Evolutionary conservation across 2,888 invertebrate species (phyloP), one percentile per base, ranked within the genome.

Genomic region (Leptinotarsa juncta): DNA sequence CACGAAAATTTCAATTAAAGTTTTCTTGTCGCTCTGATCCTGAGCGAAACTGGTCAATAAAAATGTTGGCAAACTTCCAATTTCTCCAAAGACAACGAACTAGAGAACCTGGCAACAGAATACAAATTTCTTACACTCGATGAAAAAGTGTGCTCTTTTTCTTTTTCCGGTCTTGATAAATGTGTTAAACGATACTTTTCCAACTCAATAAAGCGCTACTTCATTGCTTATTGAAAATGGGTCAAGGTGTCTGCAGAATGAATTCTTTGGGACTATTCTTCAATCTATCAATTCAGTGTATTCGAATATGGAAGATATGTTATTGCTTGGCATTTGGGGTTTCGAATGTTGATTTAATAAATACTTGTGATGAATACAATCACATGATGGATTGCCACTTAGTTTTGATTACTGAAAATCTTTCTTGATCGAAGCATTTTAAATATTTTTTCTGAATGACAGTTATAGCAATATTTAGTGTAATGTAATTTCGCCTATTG

Each of bases 1-100:
- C 67, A 72, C 68, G 72, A 65, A 71, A 73, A 73, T 76, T 76
- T 68, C 70, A 76, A 73, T 76, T 73, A 73, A 76, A 73, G 65
- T 76, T 76, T 76, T 15, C 65, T 49, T 57, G 69, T 57, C 57
- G 20, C 20, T 18, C 53, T 32, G 68, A 3, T 69, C 20, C 57
- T 48, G 57, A 69, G 53, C 23, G 18, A 57, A n/a, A 48, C 69
- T 69, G 57, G 69, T 69, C 69, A 57, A 69, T 69, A 69, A 69
- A 69, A 69, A 71, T 65, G 66, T 71, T 71, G 57, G 65, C 55
- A 26, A 57, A 42, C 53, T 53, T 57, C 53, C 68, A 68, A 42
- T 26, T 57, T 18, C 42, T 50, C 67, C 18, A 67, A 67, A 67
- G 50, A 62, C 67, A 53, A 67, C 50, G 53, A 57, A 57, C 53